Base-by-base conservation (phyloP, 2,113 vertebrate species). In the Pleuronectes platessa region DNA sequence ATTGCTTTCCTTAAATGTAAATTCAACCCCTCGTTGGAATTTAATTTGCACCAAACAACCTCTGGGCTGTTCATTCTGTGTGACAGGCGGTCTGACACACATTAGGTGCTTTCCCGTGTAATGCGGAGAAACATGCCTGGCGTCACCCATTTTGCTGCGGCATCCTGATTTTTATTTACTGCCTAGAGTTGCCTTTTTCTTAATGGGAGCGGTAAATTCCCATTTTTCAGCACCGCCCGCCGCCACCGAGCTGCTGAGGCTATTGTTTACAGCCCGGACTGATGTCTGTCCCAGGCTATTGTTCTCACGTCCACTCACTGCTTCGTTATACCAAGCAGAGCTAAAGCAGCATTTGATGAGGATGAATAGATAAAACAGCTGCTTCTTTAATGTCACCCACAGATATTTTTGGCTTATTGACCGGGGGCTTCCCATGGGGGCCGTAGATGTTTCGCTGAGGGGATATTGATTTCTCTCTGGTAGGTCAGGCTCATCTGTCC, bases 41-140 rank as follows among this genome's bases (percentile, higher is more conserved):
- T 85, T 74, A 81, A 90, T 93, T 93, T 86, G 77, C 86, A 78
- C 81, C 69, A 87, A 79, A 89, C 74, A 86, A 73, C 79, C 92
- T 86, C 71, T 31, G 35, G 89, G 88, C 77, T 83, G 78, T 66
- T 83, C 76, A 76, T 88, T 84, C 71, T 82, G 71, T 63, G 68
- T 84, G 88, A 87, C 87, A 85, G 71, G 74, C 76, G 82, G 81
- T 72, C 76, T 80, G 83, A 90, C 86, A 90, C 83, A 73, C 78
- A 81, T 90, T 86, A 75, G 67, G 64, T 68, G 65, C 23, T 0
- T 27, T 53, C 71, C 64, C 49, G 3, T 68, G 83, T 81, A 64
- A 77, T 69, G 71, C 66, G 23, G 68, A 62, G 61, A 63, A 59
- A 72, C 58, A 45, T 0, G 42, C 72, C 31, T 55, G 37, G 42